Conservation (phyloP, 2,797 vertebrate genomes). For the Eulemur rubriventer region DNA sequence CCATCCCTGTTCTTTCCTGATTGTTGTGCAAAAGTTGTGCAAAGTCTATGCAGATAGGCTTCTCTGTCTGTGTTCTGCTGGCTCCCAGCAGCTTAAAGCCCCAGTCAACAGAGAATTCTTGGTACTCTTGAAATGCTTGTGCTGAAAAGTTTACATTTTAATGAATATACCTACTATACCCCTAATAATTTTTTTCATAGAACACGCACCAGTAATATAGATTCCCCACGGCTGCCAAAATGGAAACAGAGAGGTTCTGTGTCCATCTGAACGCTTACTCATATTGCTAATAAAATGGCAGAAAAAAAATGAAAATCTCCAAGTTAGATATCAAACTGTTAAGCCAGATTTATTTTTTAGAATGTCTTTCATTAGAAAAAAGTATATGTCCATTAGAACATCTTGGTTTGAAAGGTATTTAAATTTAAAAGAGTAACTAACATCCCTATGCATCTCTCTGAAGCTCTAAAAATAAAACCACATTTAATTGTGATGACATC, state of each 20-base stretch:
- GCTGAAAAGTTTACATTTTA: constrained; percentile 83
- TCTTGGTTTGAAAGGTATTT: constrained; percentile 70
- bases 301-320: constrained; percentile 79
- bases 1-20: constrained; percentile 78
- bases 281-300: constrained; percentile 76
- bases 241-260: constrained; percentile 87
- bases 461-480: constrained; percentile 67
- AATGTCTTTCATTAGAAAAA: constrained; percentile 61
- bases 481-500: constrained; percentile 73
- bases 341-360: constrained; percentile 79
- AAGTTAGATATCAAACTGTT: constrained; percentile 74
- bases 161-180: constrained; percentile 92
- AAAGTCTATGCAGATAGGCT: constrained; percentile 69
- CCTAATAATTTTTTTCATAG: constrained; percentile 87
- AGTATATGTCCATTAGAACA: constrained; percentile 52
- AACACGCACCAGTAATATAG: constrained; percentile 89
- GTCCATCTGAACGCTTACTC: constrained; percentile 84
- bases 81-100: constrained; percentile 77
- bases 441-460: constrained; percentile 55
- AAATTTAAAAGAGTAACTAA: constrained; percentile 74
- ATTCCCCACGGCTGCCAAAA: constrained; percentile 88
- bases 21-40: constrained; percentile 77
- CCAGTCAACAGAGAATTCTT: constrained; percentile 78
- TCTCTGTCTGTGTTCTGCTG: constrained; percentile 63
- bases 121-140: constrained; percentile 82